Evolutionary conservation across 1,140 invertebrate species (phyloP).

Genomic region (Kradibia gibbosae): DNA sequence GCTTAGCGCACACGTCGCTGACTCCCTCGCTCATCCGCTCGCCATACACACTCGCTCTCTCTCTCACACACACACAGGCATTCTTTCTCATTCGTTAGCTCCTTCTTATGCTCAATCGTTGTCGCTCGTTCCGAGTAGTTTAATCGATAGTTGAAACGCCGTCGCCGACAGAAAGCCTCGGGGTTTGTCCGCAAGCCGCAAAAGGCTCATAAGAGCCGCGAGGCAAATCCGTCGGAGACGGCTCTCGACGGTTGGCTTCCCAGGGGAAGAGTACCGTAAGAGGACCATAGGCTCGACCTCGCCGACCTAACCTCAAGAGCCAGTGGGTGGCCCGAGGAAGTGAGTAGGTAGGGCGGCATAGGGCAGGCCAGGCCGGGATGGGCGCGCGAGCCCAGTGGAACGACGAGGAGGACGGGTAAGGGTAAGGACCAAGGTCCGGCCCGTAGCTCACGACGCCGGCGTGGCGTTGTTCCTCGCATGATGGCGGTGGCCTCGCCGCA

Average conservation of each 20-base stretch:
- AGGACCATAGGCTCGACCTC: neutral
- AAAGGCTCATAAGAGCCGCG: too few species aligned
- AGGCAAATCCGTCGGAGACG: too few species aligned
- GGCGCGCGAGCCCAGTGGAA: neutral
- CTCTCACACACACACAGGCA: neutral
- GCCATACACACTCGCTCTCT: neutral
- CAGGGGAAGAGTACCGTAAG: too few species aligned
- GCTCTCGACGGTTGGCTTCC: too few species aligned
- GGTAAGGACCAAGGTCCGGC: neutral
- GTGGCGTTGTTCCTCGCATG: neutral
- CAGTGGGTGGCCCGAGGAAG: too few species aligned
- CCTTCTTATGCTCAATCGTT: slow-evolving; percentile 8
- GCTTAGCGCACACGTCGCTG: too few species aligned
- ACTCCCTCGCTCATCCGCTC: neutral
- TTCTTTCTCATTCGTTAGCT: slow-evolving; percentile 29
- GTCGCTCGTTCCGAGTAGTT: too few species aligned
- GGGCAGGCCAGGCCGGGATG: neutral
- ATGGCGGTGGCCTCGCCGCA: neutral
- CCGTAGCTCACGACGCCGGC: neutral
- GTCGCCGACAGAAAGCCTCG: neutral
- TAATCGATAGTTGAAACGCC: slow-evolving; percentile 27
- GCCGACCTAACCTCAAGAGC: slow-evolving; percentile 14
- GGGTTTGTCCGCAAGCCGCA: neutral
- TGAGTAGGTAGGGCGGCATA: too few species aligned
- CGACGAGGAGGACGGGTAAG: neutral